Evolutionary conservation across 2,797 vertebrate species (phyloP), one percentile per base, ranked within the genome.

Genomic region (Syngnathus rostellatus): DNA sequence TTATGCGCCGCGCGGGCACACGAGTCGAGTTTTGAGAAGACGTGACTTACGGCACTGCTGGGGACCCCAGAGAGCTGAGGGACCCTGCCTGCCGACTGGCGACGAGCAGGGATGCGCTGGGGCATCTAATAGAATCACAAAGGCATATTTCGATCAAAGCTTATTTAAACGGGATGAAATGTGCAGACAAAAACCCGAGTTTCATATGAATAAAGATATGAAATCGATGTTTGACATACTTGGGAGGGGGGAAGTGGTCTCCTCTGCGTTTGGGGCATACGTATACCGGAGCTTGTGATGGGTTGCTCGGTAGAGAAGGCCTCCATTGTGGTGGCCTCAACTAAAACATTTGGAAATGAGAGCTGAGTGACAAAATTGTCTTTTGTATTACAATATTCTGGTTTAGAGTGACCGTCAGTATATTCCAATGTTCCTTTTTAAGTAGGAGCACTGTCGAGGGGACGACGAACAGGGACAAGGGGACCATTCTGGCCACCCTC

Each of bases 201-300:
- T 50, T 8, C 51, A 25, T 54, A 11, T 14, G 31, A 31, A 31
- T 7, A 12, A 23, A 55, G 23, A 31, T 31, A 31, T 4, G 3
- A 31, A 31, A 31, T 31, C 31, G 3, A n/a, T 11, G 50, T 51
- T 6, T 14, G 8, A 77, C 81, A 85, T 73, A 94, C 93, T 88
- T 95, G 95, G 71, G 94, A 86, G 10, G 94, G 86, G 2, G 94
- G 94, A 37, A 96, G 89, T 0, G 93, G 93, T 72, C 97, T 91
- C 57, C 95, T 87, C 3, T 95, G 94, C 0, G 95, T 96, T 77
- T 92, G 95, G 0, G 94, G 94, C 39, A 92, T 92, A 12, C 95
- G 89, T 6, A 93, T 85, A 6, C 90, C 92, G 0, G 94, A 95
- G 37, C 93, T 94, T 0, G 91, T 89, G 17, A 94, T 92, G 11